phyloP scores from a whole-genome alignment of 2,888 invertebrate genomes.

The Andrena flavipes region DNA sequence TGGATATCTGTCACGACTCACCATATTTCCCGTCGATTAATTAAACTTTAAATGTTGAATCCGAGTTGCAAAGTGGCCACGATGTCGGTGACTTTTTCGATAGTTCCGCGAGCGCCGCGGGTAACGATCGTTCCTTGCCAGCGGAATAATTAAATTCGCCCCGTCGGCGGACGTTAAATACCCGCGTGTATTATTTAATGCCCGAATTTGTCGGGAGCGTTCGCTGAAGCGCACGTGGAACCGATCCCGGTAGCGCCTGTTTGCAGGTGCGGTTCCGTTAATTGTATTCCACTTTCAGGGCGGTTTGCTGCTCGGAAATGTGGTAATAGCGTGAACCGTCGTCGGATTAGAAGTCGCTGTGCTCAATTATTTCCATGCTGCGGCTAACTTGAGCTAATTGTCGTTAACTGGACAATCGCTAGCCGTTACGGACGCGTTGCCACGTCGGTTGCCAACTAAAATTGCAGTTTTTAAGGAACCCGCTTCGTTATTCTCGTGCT shows the following conservation, averaged over 20 bases:
- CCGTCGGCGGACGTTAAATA: constrained; percentile 28
- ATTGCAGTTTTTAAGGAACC: constrained; percentile 39
- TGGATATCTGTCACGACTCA: background rate
- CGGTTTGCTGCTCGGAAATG: constrained; percentile 48
- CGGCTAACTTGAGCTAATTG: constrained; percentile 60
- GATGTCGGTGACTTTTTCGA: background rate
- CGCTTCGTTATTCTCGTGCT: constrained; percentile 18
- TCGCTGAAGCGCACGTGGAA: constrained; percentile 4
- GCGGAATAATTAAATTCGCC: constrained; percentile 35
- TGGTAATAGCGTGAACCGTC: constrained; percentile 47
- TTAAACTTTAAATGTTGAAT: background rate
- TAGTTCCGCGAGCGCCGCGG: background rate
- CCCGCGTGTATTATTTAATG: constrained; percentile 43
- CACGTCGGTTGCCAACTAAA: constrained; percentile 19
- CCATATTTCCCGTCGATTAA: background rate
- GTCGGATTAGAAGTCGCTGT: constrained; percentile 54
- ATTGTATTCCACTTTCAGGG: constrained; percentile 49
- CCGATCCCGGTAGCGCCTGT: constrained; percentile 17
- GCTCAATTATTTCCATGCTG: constrained; percentile 67
- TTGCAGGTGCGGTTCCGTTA: constrained; percentile 45
- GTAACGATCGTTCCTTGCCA: constrained; percentile 9
- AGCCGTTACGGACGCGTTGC: constrained; percentile 40
- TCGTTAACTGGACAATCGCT: constrained; percentile 51
- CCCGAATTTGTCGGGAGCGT: constrained; percentile 29
- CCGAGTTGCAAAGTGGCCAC: background rate